Percentiles rank a stretch among this genome's conserved stretches.
Conservation (phyloP, 1,140 invertebrate species). For the Nebria ingens region DNA sequence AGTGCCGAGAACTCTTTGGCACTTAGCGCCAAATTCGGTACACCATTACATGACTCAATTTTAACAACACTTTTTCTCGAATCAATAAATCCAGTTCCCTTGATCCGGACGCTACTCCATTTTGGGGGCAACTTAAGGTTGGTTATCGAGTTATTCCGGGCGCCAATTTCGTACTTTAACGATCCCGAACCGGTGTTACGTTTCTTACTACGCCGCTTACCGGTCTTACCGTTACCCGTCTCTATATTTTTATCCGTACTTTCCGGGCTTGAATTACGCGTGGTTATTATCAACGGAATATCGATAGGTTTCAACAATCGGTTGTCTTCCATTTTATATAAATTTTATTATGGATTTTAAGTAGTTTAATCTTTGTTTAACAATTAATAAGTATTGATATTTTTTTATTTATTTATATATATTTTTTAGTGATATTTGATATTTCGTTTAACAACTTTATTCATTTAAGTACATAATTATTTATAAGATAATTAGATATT, state of each 20-base stretch:
- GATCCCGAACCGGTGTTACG: slow-evolving; percentile 17
- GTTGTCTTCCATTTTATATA: slow-evolving; percentile 19
- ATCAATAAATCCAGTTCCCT: slow-evolving; percentile 39
- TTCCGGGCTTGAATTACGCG: slow-evolving; percentile 22
- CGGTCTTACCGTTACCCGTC: slow-evolving; percentile 12
- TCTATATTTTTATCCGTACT: slow-evolving; percentile 11
- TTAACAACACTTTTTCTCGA: slow-evolving; percentile 46
- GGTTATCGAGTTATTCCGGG: slow-evolving; percentile 24
- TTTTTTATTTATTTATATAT: no score
- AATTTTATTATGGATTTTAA: no score
- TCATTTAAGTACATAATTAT: no score
- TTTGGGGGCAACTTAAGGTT: slow-evolving; percentile 33
- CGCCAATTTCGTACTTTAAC: slow-evolving; percentile 29
- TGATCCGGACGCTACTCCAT: slow-evolving; percentile 46
- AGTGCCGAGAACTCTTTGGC: slow-evolving; percentile 36
- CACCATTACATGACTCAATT: slow-evolving; percentile 48
- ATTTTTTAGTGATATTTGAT: no score
- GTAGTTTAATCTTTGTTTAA: no score
- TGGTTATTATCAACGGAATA: slow-evolving; percentile 30
- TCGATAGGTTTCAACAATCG: slow-evolving; percentile 21
- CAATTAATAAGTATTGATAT: no score
- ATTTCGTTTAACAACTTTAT: no score
- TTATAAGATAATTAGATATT: no score
- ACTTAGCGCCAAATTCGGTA: slow-evolving; percentile 28
- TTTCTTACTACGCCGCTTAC: slow-evolving; percentile 11